phyloP scores from a whole-genome alignment of 2,113 vertebrate genomes.

The Syngnathus scovelli region DNA sequence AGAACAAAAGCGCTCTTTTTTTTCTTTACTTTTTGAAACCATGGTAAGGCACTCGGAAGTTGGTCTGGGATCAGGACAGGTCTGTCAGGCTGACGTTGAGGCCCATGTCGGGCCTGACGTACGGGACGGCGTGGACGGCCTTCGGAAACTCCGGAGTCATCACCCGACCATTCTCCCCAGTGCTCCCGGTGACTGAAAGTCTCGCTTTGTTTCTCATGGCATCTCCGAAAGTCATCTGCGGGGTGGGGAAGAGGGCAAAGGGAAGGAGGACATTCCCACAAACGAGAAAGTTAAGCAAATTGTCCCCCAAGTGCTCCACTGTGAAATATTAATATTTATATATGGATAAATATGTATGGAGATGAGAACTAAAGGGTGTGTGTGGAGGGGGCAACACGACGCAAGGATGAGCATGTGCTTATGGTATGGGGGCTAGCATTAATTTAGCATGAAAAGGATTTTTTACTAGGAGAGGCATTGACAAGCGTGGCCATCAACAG shows the following conservation, averaged over 20 bases:
- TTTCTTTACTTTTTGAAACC: slow-evolving; percentile 79
- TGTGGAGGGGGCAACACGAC: slow-evolving; percentile 30
- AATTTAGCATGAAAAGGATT: slow-evolving; percentile 16
- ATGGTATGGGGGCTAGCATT: slow-evolving; percentile 65
- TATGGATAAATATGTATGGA: slow-evolving; percentile 51
- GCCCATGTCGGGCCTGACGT: slow-evolving; percentile 96
- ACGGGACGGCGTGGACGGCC: slow-evolving; percentile 96
- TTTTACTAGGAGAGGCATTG: slow-evolving; percentile 56
- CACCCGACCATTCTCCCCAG: slow-evolving; percentile 97
- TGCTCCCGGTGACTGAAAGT: slow-evolving; percentile 97
- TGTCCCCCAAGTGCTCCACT: slow-evolving; percentile 16
- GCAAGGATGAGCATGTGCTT: slow-evolving; percentile 53
- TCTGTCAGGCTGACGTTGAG: slow-evolving; percentile 99
- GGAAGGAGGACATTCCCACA: slow-evolving; percentile 21
- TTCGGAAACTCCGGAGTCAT: slow-evolving; percentile 98
- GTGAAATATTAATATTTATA: slow-evolving; percentile 42
- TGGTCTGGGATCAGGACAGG: slow-evolving; percentile 94
- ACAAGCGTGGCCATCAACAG: slow-evolving; percentile 71
- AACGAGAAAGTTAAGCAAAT: slow-evolving; percentile 23
- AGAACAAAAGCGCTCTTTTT: slow-evolving; percentile 74
- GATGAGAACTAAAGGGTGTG: slow-evolving; percentile 54
- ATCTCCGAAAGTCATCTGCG: slow-evolving; percentile 92
- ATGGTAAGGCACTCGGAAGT: slow-evolving; percentile 99
- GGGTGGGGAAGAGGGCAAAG: slow-evolving; percentile 24
- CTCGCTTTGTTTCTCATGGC: slow-evolving; percentile 94